Conservation (phyloP, 2,797 vertebrate species). For the Perodicticus potto region DNA sequence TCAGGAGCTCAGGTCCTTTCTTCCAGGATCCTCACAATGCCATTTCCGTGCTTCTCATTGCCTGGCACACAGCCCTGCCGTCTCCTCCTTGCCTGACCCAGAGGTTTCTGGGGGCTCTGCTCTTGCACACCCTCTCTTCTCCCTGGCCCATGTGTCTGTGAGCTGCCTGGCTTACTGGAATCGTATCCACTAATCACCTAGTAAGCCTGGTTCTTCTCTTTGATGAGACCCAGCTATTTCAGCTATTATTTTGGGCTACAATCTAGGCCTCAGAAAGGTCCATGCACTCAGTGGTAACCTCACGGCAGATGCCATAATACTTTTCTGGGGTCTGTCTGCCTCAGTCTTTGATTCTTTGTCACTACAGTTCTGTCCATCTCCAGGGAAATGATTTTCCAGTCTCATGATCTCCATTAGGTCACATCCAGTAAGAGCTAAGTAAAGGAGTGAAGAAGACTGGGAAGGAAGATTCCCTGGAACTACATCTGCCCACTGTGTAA, state of each 20-base stretch:
- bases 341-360: background rate
- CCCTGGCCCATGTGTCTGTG: background rate
- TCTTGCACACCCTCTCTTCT: background rate
- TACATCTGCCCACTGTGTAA: background rate
- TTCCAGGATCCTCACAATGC: background rate
- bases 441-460: background rate
- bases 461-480: background rate
- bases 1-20: background rate
- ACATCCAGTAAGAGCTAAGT: background rate
- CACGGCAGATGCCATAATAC: background rate
- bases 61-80: background rate
- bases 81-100: background rate
- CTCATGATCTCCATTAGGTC: background rate
- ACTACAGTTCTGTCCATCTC: background rate
- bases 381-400: constrained; percentile 34
- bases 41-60: background rate
- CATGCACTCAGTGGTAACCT: background rate
- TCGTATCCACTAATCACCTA: background rate
- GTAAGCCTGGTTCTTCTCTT: background rate
- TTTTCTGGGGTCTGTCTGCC: background rate
- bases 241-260: background rate
- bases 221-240: background rate
- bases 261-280: background rate
- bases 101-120: background rate
- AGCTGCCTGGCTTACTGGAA: constrained; percentile 8